Base-by-base conservation (phyloP, 2,888 invertebrate species). In the Tortrix viridana region DNA sequence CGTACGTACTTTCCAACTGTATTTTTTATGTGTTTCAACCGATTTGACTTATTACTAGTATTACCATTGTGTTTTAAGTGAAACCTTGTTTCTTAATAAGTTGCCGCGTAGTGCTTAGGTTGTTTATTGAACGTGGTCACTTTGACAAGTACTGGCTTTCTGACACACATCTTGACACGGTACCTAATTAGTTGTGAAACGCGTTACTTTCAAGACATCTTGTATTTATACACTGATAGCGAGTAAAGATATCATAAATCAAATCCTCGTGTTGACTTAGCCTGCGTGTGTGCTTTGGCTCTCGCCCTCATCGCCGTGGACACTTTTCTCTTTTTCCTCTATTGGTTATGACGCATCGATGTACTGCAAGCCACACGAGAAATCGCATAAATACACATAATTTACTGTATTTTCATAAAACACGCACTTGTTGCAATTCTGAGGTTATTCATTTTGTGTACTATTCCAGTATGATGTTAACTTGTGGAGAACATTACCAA, bases 121-220 rank as follows among this genome's bases (percentile, higher is more conserved):
- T 89, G 88, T 86, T 80, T 82, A 82, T 81, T 85, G 87, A 90
- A 89, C 89, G 89, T 91, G 91, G 90, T 90, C 81, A 77, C 72
- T 83, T 82, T 87, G 88, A 87, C 88, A 88, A 82, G 80, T 82
- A 74, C 78, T 79, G 78, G 77, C 79, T 79, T 80, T 82, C 80
- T 84, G 86, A 83, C 85, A 86, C 80, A 84, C 80, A 75, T 81
- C 74, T 55, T 73, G 65, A 77, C 73, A 80, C 84, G 83, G 82
- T 86, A 84, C 84, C 79, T 79, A 80, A 85, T 80, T 79, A 80
- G 69, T 70, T 70, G 62, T 67, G 68, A 70, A 75, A 72, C 71
- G 66, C 68, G 69, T 72, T 70, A 65, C 65, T 69, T 71, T 65
- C 65, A 60, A 61, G 48, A 23, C 68, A 63, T 62, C 69, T 66